A percentile compares a stretch with the other conserved stretches of the same genome.
Conservation (phyloP, 2,797 vertebrate genomes). For the Odontamblyopus lacepedii region DNA sequence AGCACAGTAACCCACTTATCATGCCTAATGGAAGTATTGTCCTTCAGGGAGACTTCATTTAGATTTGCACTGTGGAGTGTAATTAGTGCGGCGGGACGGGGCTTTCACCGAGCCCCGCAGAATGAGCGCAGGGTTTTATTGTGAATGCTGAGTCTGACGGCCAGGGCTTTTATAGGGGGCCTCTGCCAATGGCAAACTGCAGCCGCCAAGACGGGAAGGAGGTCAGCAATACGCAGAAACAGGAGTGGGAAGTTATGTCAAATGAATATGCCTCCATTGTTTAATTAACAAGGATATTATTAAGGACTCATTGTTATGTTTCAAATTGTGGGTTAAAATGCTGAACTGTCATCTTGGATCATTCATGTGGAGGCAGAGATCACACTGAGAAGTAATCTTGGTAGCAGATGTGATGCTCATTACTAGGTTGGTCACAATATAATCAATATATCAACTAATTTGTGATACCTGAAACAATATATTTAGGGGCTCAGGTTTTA, state of each 20-base stretch:
- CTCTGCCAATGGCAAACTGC: constrained; percentile 29
- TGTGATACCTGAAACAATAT: too few relatives aligned
- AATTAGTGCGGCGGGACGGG: constrained; percentile 60
- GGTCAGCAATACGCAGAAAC: constrained; percentile 16
- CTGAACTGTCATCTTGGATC: not conserved
- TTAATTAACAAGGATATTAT: not conserved
- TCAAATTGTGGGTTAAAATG: not conserved
- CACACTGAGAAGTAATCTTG: not conserved
- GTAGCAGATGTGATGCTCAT: not conserved
- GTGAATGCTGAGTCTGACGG: constrained; percentile 50
- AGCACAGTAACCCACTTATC: constrained; percentile 58
- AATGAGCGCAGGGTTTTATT: constrained; percentile 45
- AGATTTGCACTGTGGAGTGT: constrained; percentile 51
- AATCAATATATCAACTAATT: too few relatives aligned
- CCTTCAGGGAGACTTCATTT: constrained; percentile 46
- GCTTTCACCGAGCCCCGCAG: constrained; percentile 42
- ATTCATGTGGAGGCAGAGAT: not conserved
- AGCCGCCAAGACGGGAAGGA: constrained; percentile 27
- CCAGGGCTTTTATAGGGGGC: constrained; percentile 35
- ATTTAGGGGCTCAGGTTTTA: too few relatives aligned
- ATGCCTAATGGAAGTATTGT: constrained; percentile 64
- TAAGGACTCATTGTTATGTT: not conserved
- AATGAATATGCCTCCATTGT: not conserved
- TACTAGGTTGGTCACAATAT: too few relatives aligned
- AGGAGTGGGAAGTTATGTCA: constrained; percentile 4